A percentile compares a stretch with the other conserved stretches of the same genome.
Conservation (phyloP, 2,113 vertebrate genomes). For the Gyps fulvus region DNA sequence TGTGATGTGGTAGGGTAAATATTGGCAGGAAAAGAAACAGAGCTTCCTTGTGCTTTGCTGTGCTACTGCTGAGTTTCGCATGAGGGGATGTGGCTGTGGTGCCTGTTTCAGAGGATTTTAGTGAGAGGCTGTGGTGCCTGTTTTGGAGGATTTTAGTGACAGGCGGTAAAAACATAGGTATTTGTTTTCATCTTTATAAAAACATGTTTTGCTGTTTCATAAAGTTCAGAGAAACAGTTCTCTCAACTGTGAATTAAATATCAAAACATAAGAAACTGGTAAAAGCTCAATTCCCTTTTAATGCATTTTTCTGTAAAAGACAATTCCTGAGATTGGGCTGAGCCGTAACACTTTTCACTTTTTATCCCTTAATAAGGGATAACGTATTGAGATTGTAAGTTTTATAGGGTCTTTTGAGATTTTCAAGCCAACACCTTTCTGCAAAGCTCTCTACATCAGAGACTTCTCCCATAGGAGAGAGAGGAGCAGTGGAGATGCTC, state of each 20-base stretch:
- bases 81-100: background rate
- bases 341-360: background rate
- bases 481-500: slow-evolving; percentile 44
- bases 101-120: background rate
- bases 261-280: background rate
- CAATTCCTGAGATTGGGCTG: background rate
- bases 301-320: background rate
- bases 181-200: background rate
- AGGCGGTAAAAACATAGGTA: background rate
- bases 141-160: background rate
- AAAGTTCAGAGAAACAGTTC: background rate
- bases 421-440: slow-evolving; percentile 55
- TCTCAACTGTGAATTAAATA: background rate
- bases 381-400: slow-evolving; percentile 33
- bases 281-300: background rate
- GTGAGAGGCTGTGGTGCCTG: background rate
- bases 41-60: background rate
- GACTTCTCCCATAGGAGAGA: background rate
- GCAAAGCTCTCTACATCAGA: slow-evolving; percentile 21
- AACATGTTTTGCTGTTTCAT: background rate
- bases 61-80: background rate
- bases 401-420: slow-evolving; percentile 25
- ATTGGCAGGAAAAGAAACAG: background rate
- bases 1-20: background rate
- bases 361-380: slow-evolving; percentile 18